Conservation (phyloP, 2,113 vertebrate species). For the Hassar affinis region DNA sequence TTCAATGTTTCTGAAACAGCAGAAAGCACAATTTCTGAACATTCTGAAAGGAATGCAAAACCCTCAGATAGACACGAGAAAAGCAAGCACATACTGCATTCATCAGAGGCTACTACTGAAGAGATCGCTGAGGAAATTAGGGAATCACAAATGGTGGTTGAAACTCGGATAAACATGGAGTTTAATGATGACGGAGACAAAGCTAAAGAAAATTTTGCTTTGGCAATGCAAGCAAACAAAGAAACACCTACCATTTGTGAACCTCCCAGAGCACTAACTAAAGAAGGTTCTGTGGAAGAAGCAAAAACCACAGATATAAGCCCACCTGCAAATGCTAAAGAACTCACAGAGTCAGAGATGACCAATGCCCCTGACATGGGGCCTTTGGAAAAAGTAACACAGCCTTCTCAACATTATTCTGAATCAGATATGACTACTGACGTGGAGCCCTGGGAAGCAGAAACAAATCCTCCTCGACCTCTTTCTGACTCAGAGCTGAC, state of each 20-base stretch:
- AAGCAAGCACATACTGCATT: not conserved
- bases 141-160: not conserved
- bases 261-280: not conserved
- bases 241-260: conserved; percentile 21
- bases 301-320: not conserved
- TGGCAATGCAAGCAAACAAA: not conserved
- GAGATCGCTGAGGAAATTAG: not conserved
- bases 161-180: not conserved
- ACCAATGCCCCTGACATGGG: conserved; percentile 5
- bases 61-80: conserved; percentile 15
- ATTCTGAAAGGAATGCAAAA: conserved; percentile 31
- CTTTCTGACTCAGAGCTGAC: not conserved
- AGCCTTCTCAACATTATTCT: not conserved
- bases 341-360: not conserved
- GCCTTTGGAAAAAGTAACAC: not conserved
- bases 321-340: not conserved
- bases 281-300: conserved; percentile 14
- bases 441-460: not conserved
- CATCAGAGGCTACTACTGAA: conserved; percentile 4
- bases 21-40: not conserved
- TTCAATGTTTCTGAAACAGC: conserved; percentile 15
- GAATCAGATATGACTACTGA: not conserved
- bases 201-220: not conserved
- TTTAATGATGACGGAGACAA: not conserved
- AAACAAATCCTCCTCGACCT: not conserved